Evolutionary conservation across 2,113 vertebrate species (phyloP).

Genomic region (Arenaria interpres): DNA sequence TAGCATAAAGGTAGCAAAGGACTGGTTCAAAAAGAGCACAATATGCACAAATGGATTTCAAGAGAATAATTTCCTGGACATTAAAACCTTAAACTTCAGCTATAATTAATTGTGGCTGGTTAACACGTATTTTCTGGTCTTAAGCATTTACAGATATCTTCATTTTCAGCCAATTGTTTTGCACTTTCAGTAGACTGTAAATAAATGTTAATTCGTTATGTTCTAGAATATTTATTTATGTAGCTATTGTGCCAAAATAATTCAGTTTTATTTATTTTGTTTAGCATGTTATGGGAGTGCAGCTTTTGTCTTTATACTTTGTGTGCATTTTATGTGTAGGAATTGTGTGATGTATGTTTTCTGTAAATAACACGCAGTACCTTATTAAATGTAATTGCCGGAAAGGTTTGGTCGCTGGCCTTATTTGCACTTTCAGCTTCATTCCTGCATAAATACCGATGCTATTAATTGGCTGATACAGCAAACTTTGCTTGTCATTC

Average conservation of each 20-base stretch:
- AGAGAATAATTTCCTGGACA: conserved; percentile 73
- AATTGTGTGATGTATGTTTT: conserved; percentile 71
- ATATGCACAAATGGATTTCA: conserved; percentile 75
- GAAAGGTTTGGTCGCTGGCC: conserved; percentile 46
- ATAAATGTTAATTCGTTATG: conserved; percentile 74
- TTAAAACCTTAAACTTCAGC: conserved; percentile 69
- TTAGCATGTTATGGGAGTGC: conserved; percentile 72
- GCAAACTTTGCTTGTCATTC: background rate
- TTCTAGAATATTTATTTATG: conserved; percentile 82
- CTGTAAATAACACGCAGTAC: conserved; percentile 82
- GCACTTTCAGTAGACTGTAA: conserved; percentile 82
- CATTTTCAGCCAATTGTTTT: conserved; percentile 75
- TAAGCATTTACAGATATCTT: conserved; percentile 68
- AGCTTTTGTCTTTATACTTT: conserved; percentile 77
- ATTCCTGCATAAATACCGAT: conserved; percentile 2
- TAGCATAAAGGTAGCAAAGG: conserved; percentile 59
- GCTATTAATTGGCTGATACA: background rate
- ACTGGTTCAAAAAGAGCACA: conserved; percentile 78
- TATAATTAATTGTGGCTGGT: conserved; percentile 61
- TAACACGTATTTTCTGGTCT: conserved; percentile 68
- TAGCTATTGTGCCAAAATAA: conserved; percentile 81
- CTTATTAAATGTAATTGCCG: conserved; percentile 80
- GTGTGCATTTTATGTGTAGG: conserved; percentile 76
- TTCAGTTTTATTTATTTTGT: conserved; percentile 83
- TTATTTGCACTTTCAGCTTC: conserved; percentile 59